Conservation (phyloP, 2,888 invertebrate genomes). For the Empis livida region DNA sequence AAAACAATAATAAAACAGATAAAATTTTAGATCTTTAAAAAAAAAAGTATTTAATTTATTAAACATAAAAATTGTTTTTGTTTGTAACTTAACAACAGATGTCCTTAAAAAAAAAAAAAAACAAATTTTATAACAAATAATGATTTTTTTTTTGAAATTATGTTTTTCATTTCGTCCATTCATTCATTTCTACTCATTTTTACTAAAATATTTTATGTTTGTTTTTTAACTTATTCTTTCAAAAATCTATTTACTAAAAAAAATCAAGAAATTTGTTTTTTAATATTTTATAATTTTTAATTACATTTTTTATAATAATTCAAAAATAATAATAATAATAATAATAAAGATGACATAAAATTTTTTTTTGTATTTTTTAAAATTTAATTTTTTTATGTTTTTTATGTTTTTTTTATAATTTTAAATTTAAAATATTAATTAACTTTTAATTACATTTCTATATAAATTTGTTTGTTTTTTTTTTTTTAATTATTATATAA, state of each 20-base stretch:
- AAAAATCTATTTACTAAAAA: too few relatives aligned
- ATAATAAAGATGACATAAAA: neutral
- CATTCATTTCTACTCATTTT: neutral
- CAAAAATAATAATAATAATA: neutral
- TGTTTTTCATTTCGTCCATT: neutral
- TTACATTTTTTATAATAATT: neutral
- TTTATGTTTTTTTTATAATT: neutral
- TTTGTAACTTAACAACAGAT: too few relatives aligned
- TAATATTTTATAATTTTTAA: constrained; percentile 2
- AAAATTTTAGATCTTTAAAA: too few relatives aligned
- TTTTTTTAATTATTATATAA: neutral
- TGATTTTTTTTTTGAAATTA: too few relatives aligned
- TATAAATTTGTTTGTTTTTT: constrained; percentile 1
- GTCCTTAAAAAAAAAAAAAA: too few relatives aligned
- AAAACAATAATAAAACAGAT: too few relatives aligned
- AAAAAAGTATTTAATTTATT: too few relatives aligned
- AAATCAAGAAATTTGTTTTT: too few relatives aligned
- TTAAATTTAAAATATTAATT: neutral
- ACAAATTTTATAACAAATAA: too few relatives aligned
- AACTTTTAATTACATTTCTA: neutral
- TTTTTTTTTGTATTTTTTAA: neutral
- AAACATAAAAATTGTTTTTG: too few relatives aligned
- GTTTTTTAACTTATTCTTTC: too few relatives aligned
- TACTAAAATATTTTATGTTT: too few relatives aligned
- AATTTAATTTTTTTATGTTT: neutral